phyloP scores from a whole-genome alignment of 2,113 vertebrate species.

The Numida meleagris region DNA sequence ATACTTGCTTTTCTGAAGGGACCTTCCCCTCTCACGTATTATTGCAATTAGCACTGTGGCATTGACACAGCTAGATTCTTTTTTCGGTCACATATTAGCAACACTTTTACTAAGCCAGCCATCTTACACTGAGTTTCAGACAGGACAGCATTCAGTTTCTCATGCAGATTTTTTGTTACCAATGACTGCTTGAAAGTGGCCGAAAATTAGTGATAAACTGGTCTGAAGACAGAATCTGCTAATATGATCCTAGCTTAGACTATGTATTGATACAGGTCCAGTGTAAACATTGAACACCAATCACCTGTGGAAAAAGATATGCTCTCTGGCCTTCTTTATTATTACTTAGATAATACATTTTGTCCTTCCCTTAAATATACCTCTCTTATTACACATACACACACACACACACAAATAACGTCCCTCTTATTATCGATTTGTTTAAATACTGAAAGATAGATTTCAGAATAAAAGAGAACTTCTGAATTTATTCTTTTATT shows the following conservation, averaged over 20 bases:
- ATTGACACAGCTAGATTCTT: background rate
- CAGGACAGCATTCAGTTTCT: background rate
- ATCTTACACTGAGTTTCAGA: background rate
- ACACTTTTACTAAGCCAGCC: background rate
- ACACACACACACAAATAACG: no score
- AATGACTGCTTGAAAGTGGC: background rate
- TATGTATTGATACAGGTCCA: slow-evolving; percentile 5
- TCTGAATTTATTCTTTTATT: background rate
- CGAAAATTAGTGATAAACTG: background rate
- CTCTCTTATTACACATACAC: background rate
- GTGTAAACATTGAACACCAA: background rate
- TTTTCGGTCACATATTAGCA: background rate
- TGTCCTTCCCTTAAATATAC: background rate
- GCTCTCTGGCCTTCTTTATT: slow-evolving; percentile 6
- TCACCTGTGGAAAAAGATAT: background rate
- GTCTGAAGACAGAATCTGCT: background rate
- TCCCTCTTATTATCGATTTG: background rate
- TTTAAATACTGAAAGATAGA: background rate
- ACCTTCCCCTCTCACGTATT: background rate
- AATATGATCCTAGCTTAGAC: background rate
- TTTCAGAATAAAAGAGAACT: background rate
- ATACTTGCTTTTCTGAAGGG: background rate
- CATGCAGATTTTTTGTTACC: background rate
- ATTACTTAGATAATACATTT: background rate
- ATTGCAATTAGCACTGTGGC: background rate